phyloP scores from a whole-genome alignment of 2,888 invertebrate species.

The Leptinotarsa peninsularis region DNA sequence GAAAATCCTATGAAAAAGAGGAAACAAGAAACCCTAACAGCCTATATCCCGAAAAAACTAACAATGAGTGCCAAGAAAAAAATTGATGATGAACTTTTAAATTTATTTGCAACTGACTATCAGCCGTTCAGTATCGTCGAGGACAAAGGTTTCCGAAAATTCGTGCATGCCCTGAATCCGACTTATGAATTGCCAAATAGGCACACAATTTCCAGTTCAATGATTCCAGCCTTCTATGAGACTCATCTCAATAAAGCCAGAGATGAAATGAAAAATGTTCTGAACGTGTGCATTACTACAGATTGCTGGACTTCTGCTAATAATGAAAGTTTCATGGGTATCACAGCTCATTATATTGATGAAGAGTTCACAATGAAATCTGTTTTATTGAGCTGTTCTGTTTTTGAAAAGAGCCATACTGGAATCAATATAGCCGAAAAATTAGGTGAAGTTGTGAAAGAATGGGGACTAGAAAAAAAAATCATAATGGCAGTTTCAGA shows the following conservation, averaged over 20 bases:
- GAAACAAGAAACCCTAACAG: background rate
- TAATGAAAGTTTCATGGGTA: constrained; percentile 30
- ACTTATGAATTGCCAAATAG: constrained; percentile 33
- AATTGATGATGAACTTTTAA: background rate
- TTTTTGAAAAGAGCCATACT: constrained; percentile 25
- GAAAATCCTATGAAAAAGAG: background rate
- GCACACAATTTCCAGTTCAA: constrained; percentile 27
- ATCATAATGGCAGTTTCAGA: no score
- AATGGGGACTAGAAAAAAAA: constrained; percentile 22
- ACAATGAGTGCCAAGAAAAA: background rate
- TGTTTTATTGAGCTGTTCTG: constrained; percentile 25
- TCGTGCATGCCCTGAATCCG: constrained; percentile 33
- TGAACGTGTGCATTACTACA: constrained; percentile 37
- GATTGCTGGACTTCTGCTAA: constrained; percentile 40
- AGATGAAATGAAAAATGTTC: constrained; percentile 13
- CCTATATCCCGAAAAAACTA: constrained; percentile 7
- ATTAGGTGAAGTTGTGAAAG: background rate
- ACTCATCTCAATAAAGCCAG: constrained; percentile 11
- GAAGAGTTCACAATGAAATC: constrained; percentile 26
- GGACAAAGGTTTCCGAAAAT: constrained; percentile 36
- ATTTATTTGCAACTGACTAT: constrained; percentile 22
- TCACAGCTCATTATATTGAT: constrained; percentile 31
- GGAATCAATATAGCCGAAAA: constrained; percentile 23
- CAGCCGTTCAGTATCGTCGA: constrained; percentile 40
- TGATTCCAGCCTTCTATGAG: constrained; percentile 36